Evolutionary conservation across 2,113 vertebrate genomes (phyloP).

Genomic region (Sorex araneus): DNA sequence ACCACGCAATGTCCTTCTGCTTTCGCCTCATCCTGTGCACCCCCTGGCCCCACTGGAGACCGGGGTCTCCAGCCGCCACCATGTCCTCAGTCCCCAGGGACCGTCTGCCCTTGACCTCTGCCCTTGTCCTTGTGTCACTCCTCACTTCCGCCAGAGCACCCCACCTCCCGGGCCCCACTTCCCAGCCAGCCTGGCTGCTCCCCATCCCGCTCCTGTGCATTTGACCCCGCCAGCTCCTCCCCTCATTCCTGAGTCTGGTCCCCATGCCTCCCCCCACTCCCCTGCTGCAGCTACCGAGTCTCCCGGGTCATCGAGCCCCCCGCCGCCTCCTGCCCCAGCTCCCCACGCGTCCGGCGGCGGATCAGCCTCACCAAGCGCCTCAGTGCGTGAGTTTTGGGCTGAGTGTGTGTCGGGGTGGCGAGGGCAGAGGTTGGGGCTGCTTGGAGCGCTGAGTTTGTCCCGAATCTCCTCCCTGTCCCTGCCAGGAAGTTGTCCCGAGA

Average conservation of each 20-base stretch:
- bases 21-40: no score
- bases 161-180: no score
- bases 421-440: background rate
- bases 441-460: background rate
- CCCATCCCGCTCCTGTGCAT: no score
- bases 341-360: slow-evolving; percentile 89
- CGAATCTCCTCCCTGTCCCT: background rate
- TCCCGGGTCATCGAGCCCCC: slow-evolving; percentile 93
- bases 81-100: no score
- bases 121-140: background rate
- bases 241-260: background rate
- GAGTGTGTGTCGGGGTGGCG: no score
- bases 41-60: no score
- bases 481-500: slow-evolving; percentile 81
- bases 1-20: no score
- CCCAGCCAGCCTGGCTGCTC: no score
- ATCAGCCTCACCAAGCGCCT: slow-evolving; percentile 91
- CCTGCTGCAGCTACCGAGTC: slow-evolving; percentile 90
- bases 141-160: background rate
- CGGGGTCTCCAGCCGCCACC: no score
- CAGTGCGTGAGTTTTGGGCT: slow-evolving; percentile 88
- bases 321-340: slow-evolving; percentile 92
- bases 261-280: slow-evolving; percentile 45
- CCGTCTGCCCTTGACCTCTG: background rate
- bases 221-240: no score